phyloP scores from a whole-genome alignment of 2,113 vertebrate genomes.

The Gallinago paraguaiae region DNA sequence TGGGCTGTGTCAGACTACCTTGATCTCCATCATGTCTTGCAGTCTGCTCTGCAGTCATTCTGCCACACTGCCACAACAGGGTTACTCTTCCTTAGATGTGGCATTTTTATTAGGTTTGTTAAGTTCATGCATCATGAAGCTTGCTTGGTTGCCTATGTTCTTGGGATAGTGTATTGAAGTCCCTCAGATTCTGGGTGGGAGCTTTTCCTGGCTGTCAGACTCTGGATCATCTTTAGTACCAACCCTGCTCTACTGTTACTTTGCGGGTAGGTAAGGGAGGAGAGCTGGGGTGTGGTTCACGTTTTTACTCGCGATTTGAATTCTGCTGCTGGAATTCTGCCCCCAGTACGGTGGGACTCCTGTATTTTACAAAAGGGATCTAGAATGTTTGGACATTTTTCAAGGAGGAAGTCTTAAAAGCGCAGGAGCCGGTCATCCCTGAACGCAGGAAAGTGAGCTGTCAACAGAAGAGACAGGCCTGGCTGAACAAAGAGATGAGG shows the following conservation, averaged over 20 bases:
- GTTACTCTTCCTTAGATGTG: background rate
- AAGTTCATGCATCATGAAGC: background rate
- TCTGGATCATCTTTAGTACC: background rate
- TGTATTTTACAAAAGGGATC: background rate
- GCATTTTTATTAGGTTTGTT: background rate
- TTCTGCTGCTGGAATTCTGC: background rate
- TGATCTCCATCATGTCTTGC: background rate
- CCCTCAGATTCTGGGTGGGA: background rate
- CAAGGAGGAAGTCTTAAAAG: too few species aligned
- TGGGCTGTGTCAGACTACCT: background rate
- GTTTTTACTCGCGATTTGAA: background rate
- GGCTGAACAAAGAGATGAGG: too few species aligned
- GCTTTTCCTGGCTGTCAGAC: background rate
- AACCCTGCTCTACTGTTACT: background rate
- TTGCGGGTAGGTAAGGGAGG: background rate
- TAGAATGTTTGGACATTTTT: background rate
- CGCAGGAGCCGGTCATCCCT: too few species aligned
- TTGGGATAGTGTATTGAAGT: background rate
- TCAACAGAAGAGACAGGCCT: background rate
- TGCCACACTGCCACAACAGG: background rate
- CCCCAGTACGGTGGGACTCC: background rate
- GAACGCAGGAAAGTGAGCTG: too few species aligned
- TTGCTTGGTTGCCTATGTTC: background rate
- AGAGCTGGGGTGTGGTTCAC: background rate
- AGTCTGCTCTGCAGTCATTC: background rate